Evolutionary conservation across 2,888 invertebrate genomes (phyloP).

Genomic region (Tipula lateralis): DNA sequence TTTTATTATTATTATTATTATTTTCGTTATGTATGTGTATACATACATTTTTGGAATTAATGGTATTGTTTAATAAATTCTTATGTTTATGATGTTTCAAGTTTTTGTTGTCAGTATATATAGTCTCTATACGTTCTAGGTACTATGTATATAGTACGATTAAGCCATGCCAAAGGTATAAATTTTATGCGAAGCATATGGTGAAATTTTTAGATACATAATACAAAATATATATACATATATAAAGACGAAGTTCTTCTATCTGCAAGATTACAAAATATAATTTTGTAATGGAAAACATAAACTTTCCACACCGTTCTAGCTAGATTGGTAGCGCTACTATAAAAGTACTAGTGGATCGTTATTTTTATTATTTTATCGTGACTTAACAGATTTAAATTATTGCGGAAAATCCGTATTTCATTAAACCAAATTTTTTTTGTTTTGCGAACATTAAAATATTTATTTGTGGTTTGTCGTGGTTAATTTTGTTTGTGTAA

Average conservation of each 20-base stretch:
- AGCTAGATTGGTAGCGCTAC: background rate
- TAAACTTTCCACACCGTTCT: background rate
- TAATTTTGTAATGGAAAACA: slow-evolving; percentile 11
- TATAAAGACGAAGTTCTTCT: background rate
- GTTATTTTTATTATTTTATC: slow-evolving; percentile 1
- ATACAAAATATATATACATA: background rate
- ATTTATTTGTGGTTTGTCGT: background rate
- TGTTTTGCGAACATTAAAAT: background rate
- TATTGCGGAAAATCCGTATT: slow-evolving; percentile 19
- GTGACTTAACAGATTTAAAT: background rate
- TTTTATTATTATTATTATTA: slow-evolving; percentile 14
- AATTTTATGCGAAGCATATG: background rate
- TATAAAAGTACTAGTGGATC: background rate
- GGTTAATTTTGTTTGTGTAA: background rate
- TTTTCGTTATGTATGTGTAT: background rate
- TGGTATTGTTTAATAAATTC: slow-evolving; percentile 24
- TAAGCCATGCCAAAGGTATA: background rate
- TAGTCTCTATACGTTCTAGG: background rate
- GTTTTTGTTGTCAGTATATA: background rate
- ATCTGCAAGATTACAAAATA: slow-evolving; percentile 14
- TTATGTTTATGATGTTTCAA: slow-evolving; percentile 19
- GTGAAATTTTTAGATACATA: background rate
- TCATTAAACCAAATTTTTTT: background rate
- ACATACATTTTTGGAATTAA: background rate
- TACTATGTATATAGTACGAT: background rate